Evolutionary conservation across 2,113 vertebrate species (phyloP).

Genomic region (Lota lota): DNA sequence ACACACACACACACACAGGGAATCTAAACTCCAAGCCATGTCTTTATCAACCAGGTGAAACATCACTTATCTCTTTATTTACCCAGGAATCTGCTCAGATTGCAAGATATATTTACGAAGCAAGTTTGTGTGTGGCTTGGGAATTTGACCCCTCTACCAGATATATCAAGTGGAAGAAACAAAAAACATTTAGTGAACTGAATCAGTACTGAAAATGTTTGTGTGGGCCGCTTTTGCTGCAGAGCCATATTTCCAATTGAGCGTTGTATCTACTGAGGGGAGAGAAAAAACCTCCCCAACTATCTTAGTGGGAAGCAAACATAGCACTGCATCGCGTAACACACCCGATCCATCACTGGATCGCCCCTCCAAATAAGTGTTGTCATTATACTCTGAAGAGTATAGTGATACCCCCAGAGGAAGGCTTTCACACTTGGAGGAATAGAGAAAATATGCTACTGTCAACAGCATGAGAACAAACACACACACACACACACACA

Average conservation of each 20-base stretch:
- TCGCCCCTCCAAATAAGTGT: background rate
- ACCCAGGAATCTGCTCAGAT: too few species aligned
- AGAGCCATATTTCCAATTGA: conserved; percentile 1
- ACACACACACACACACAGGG: background rate
- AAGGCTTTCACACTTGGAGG: conserved; percentile 21
- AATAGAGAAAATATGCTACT: conserved; percentile 3
- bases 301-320: conserved; percentile 18
- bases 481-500: conserved; percentile 12
- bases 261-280: background rate
- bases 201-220: too few species aligned
- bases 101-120: too few species aligned
- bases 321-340: background rate
- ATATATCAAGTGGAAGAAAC: too few species aligned
- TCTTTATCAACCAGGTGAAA: too few species aligned
- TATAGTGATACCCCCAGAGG: conserved; percentile 11
- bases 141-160: too few species aligned
- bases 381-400: conserved; percentile 15
- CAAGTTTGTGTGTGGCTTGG: too few species aligned
- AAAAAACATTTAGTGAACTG: too few species aligned
- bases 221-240: background rate
- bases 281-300: background rate
- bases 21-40: background rate
- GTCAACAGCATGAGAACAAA: background rate
- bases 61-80: too few species aligned
- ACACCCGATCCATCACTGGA: conserved; percentile 7